Evolutionary conservation across 2,888 invertebrate genomes (phyloP).

Genomic region (Athalia cordata): DNA sequence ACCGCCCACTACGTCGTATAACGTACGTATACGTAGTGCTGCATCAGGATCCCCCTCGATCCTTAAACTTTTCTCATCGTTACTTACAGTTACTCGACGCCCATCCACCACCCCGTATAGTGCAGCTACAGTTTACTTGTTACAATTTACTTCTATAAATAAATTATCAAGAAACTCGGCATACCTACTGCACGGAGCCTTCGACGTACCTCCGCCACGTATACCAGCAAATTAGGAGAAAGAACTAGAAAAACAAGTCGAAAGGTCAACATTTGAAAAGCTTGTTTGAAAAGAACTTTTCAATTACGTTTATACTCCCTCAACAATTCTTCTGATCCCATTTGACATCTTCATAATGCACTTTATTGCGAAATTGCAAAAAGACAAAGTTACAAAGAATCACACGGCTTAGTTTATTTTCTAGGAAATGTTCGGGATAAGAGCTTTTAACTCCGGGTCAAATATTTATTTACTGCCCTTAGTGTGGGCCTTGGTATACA

Average conservation of each 20-base stretch:
- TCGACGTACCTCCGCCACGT: too few species aligned
- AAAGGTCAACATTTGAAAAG: too few species aligned
- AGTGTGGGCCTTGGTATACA: neutral
- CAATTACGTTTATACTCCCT: too few species aligned
- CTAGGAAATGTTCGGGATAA: neutral
- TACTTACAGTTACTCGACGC: neutral
- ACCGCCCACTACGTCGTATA: conserved; percentile 19
- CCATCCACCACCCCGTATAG: neutral
- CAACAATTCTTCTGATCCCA: too few species aligned
- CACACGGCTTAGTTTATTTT: neutral
- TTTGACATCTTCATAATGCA: too few species aligned
- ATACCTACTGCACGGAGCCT: neutral
- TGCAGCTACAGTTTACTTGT: neutral
- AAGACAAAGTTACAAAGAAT: neutral
- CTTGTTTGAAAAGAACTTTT: too few species aligned
- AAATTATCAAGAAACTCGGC: conserved; percentile 26
- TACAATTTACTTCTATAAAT: conserved; percentile 25
- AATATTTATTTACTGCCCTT: conserved; percentile 35
- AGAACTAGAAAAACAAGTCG: too few species aligned
- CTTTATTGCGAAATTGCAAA: too few species aligned
- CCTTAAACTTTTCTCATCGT: conserved; percentile 37
- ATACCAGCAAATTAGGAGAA: too few species aligned
- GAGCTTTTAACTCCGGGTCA: neutral
- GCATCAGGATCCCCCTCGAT: neutral
- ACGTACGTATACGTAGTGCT: too few species aligned